Evolutionary conservation across 2,888 invertebrate species (phyloP).

Genomic region (Euplexia lucipara): DNA sequence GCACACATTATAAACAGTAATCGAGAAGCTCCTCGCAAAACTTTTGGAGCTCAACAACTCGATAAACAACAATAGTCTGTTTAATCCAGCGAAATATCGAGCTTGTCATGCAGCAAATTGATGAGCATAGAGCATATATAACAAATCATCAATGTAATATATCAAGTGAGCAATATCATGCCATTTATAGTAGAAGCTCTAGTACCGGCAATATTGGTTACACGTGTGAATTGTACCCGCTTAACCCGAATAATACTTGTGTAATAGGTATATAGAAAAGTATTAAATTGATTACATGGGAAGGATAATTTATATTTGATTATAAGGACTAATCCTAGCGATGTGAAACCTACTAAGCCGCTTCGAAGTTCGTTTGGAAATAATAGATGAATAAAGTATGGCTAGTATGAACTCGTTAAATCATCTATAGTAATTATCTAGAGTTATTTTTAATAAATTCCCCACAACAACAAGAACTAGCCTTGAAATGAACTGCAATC

Average conservation of each 20-base stretch:
- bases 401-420: background rate
- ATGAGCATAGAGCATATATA: too few species aligned
- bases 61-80: too few species aligned
- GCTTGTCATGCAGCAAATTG: too few species aligned
- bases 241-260: background rate
- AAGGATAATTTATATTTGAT: background rate
- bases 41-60: too few species aligned
- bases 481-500: conserved; percentile 7
- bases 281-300: background rate
- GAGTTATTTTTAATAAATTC: background rate
- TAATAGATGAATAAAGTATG: too few species aligned
- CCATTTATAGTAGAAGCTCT: background rate
- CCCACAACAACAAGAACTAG: background rate
- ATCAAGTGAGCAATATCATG: background rate
- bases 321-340: background rate
- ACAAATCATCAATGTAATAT: background rate
- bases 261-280: background rate
- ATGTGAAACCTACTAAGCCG: background rate
- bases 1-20: too few species aligned
- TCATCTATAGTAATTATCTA: background rate
- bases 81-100: too few species aligned
- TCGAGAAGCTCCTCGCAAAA: too few species aligned
- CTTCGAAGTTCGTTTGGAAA: too few species aligned
- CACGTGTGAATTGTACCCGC: background rate
- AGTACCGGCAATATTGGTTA: conserved; percentile 1